These are phyloP conservation scores for Pachycephus smyrnensis DNA, from an alignment of 2,888 invertebrate genomes.

Conservation along the genomic window DNA sequence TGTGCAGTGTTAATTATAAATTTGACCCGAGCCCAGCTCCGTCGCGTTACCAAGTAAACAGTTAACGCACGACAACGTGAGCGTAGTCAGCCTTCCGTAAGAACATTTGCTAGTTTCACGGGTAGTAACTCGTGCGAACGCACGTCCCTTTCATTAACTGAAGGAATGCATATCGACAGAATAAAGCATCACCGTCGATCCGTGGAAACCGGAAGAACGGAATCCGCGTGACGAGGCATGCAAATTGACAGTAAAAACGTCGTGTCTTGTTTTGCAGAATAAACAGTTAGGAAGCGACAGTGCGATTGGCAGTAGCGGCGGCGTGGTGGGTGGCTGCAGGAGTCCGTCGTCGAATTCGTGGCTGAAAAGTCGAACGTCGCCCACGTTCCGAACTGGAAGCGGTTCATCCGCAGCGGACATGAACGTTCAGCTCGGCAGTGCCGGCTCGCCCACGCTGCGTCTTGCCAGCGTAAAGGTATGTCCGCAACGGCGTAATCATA, in stretches of 20 bases:
- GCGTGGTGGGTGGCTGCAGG: slow-evolving; percentile 45
- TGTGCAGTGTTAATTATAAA: slow-evolving; percentile 55
- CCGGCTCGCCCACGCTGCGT: slow-evolving; percentile 68
- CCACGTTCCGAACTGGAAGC: slow-evolving; percentile 58
- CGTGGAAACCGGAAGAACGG: neutral
- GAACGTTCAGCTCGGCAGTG: slow-evolving; percentile 70
- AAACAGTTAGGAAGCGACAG: slow-evolving; percentile 44
- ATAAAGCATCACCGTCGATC: neutral
- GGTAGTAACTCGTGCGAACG: neutral
- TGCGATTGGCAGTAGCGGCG: slow-evolving; percentile 20
- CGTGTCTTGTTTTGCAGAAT: slow-evolving; percentile 46
- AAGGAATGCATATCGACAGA: neutral
- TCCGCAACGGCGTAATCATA: neutral
- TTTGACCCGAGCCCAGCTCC: slow-evolving; percentile 42
- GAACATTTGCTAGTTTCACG: neutral
- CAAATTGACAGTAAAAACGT: neutral
- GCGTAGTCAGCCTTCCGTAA: neutral
- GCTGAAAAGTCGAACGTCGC: slow-evolving; percentile 64
- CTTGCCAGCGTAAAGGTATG: slow-evolving; percentile 67
- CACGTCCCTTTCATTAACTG: neutral
- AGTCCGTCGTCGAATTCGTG: slow-evolving; percentile 59
- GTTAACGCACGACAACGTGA: slow-evolving; percentile 1
- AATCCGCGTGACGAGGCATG: neutral
- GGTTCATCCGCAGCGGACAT: slow-evolving; percentile 66
- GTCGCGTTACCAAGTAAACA: slow-evolving; percentile 37